Base-by-base conservation (phyloP, 1,140 invertebrate genomes). In the Cydia strobilella region DNA sequence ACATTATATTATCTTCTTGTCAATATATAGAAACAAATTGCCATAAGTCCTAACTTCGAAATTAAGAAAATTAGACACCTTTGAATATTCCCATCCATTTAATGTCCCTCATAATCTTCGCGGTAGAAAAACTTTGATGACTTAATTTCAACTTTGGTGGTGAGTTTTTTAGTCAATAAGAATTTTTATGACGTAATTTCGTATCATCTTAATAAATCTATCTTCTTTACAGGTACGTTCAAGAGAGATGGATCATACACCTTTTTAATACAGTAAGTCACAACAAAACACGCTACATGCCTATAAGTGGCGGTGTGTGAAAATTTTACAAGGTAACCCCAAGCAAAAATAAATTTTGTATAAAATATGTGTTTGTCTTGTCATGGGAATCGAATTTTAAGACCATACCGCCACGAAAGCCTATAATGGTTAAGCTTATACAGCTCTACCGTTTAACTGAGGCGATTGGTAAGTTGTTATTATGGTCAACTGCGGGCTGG, bases 111-210 rank as follows among this genome's bases (percentile, higher is more conserved):
- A 69, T 74, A 66, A 59, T 27, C 9, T 66, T 74, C 51, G 59
- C 25, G 48, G 39, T 51, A 71, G 72, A 72, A 65, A 78, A 83
- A 89, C 79, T 89, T 85, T 84, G 86, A 87, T 87, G 84, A 80
- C 82, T 82, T 83, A 82, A 87, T 86, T 82, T 81, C 72, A 82
- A 81, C 79, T 85, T 85, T 72, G 77, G 80, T 75, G 80, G 76
- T 18, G 31, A 39, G 27, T 7, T 31, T 69, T 59, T 59, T 59
- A 10, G 7, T 9, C 54, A 69, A 69, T 31, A 69, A 63, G 25
- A 5, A 31, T 65, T 65, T 66, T 39, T 69, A 10, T 7, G n/a
- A 54, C 15, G 51, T 54, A n/a, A 59, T 59, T 23, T 59, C 54
- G 54, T 69, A 10, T 69, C 15, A 35, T 66, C 2, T 12, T 35